Evolutionary conservation across 2,113 vertebrate species (phyloP).

Genomic region (Coreoperca whiteheadi): DNA sequence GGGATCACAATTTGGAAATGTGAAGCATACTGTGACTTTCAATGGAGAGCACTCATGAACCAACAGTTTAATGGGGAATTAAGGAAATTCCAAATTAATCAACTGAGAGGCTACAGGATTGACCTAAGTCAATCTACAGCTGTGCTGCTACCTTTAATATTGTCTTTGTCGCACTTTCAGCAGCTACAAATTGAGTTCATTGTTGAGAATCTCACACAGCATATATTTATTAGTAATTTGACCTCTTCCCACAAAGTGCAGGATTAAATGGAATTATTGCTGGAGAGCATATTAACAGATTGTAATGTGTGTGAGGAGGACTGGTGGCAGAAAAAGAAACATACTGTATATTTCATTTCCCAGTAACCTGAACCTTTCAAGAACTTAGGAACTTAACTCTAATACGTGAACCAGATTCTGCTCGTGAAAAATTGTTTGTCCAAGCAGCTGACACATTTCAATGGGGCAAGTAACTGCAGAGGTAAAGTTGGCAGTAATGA

Average conservation of each 20-base stretch:
- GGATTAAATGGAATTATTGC: slow-evolving; percentile 48
- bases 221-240: slow-evolving; percentile 58
- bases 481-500: background rate
- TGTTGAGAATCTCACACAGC: slow-evolving; percentile 61
- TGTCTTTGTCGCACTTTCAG: slow-evolving; percentile 41
- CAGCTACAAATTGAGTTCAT: slow-evolving; percentile 41
- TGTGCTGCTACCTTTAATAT: slow-evolving; percentile 44
- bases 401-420: too few relatives aligned
- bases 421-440: too few relatives aligned
- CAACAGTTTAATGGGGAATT: slow-evolving; percentile 59
- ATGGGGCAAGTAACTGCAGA: background rate
- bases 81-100: slow-evolving; percentile 70
- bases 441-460: slow-evolving; percentile 19
- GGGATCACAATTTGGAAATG: slow-evolving; percentile 4
- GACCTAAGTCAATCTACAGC: slow-evolving; percentile 43
- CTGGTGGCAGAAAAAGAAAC: background rate
- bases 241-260: slow-evolving; percentile 50
- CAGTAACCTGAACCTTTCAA: slow-evolving; percentile 1
- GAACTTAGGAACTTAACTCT: background rate
- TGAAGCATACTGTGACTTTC: slow-evolving; percentile 26
- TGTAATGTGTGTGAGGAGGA: background rate
- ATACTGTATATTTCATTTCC: background rate
- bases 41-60: slow-evolving; percentile 42
- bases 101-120: slow-evolving; percentile 48
- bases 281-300: slow-evolving; percentile 42